Evolutionary conservation across 2,113 vertebrate species (phyloP).

Genomic region (Amazona vittata): DNA sequence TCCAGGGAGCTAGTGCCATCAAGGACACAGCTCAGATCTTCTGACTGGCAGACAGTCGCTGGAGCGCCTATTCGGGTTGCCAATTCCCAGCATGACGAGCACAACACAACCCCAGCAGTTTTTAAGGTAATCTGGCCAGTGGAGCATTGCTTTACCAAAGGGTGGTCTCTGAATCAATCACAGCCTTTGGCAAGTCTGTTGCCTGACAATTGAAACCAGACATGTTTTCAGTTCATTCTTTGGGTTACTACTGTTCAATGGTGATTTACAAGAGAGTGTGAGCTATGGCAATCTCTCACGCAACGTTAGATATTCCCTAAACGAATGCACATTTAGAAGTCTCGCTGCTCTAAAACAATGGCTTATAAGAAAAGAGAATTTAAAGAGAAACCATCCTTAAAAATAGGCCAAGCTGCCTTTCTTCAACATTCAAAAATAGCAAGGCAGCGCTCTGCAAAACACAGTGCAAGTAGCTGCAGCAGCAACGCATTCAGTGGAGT

Average conservation of each 20-base stretch:
- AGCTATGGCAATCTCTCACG: constrained; percentile 89
- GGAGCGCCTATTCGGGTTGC: background rate
- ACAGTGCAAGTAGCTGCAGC: background rate
- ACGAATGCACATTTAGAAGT: constrained; percentile 81
- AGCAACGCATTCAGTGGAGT: background rate
- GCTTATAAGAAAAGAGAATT: constrained; percentile 9
- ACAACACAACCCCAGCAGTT: constrained; percentile 55
- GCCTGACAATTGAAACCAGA: constrained; percentile 89
- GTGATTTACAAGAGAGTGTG: constrained; percentile 90
- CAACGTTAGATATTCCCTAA: constrained; percentile 82
- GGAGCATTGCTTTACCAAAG: constrained; percentile 76
- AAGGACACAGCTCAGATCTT: background rate
- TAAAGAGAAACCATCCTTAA: constrained; percentile 58
- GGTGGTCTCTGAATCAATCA: constrained; percentile 86
- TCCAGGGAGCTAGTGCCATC: background rate
- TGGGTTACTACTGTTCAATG: constrained; percentile 89
- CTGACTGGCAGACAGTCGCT: constrained; percentile 37
- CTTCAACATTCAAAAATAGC: background rate
- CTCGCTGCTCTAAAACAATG: constrained; percentile 58
- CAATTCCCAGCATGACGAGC: constrained; percentile 53
- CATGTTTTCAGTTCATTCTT: constrained; percentile 85
- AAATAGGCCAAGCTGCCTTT: background rate
- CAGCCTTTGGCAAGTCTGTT: constrained; percentile 82
- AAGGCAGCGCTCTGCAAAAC: background rate
- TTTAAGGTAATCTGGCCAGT: constrained; percentile 80